A percentile compares a stretch with the other conserved stretches of the same genome.
phyloP scores from a whole-genome alignment of 2,797 vertebrate genomes.

The Pelochelys cantorii region DNA sequence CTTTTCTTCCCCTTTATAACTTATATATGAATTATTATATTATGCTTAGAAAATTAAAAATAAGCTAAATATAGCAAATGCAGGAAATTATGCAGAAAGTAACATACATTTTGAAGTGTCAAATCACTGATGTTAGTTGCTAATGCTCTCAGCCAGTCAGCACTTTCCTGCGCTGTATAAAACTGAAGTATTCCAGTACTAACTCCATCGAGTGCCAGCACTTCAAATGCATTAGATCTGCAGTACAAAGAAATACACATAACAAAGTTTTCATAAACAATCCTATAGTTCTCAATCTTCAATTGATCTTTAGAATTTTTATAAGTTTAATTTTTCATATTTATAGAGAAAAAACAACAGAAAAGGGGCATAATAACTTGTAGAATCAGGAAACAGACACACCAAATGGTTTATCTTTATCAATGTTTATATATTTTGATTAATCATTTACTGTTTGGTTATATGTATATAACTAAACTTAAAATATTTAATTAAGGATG shows the following conservation, averaged over 20 bases:
- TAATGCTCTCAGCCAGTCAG: slow-evolving; percentile 94
- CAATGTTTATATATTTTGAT: not conserved
- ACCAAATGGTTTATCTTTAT: slow-evolving; percentile 10
- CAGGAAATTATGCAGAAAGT: slow-evolving; percentile 45
- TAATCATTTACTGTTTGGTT: not conserved
- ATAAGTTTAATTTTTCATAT: not conserved
- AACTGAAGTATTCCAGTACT: slow-evolving; percentile 91
- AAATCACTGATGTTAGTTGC: slow-evolving; percentile 91
- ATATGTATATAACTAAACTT: not conserved
- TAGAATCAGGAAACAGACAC: slow-evolving; percentile 8
- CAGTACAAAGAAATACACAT: slow-evolving; percentile 71
- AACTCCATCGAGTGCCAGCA: slow-evolving; percentile 89
- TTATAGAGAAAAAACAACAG: slow-evolving; percentile 11
- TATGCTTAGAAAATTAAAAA: slow-evolving; percentile 11
- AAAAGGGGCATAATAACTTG: slow-evolving; percentile 3
- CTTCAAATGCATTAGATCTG: slow-evolving; percentile 93
- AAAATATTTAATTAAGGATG: not conserved
- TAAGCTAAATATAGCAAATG: slow-evolving; percentile 18
- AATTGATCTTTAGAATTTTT: slow-evolving; percentile 23
- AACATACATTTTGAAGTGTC: slow-evolving; percentile 91
- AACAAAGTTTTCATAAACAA: slow-evolving; percentile 60
- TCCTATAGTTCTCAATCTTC: slow-evolving; percentile 35
- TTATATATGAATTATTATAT: slow-evolving; percentile 1
- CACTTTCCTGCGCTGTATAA: slow-evolving; percentile 90
- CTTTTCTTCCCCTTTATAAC: not conserved